Base-by-base conservation (phyloP, 2,888 invertebrate genomes). In the Xestia ashworthii region DNA sequence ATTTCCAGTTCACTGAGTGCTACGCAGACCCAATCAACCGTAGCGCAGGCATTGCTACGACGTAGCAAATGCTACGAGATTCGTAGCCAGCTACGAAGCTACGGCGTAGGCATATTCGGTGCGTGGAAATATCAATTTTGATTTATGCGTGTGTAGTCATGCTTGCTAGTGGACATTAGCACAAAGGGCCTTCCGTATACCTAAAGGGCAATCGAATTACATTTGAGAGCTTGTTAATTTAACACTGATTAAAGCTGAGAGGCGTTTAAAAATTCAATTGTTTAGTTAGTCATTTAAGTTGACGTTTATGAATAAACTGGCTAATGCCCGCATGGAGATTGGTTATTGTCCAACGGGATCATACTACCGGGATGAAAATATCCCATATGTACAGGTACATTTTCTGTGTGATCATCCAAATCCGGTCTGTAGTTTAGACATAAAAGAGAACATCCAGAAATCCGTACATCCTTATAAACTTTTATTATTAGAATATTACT, bases 41-140 rank as follows among this genome's bases (percentile, higher is more conserved):
- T 78, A 82, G 81, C 80, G 65, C 76, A 79, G 69, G 76, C 81
- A 78, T 79, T 84, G 83, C 90, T 91, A 90, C 90, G 89, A 6
- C 90, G 90, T 90, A 91, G 89, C 82, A 78, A 55, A 19, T 41
- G 86, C 92, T 92, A 93, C 92, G 88, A 79, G 71, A 19, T n/a
- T 70, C 85, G 90, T 92, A 90, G 89, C 48, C 70, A 5, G 78
- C 89, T 89, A 90, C 89, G 84, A 60, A 9, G 78, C 86, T 88
- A 89, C 90, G 86, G 44, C 87, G 87, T 88, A 87, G 85, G 41
- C 74, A 71, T 25, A 60, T 64, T 58, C 25, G n/a, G n/a, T 60
- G 70, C 64, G 55, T 64, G 62, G 70, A 53, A 83, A 83, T 65
- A 71, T 77, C 65, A 76, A 82, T 76, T 76, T 58, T 74, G 71